Base-by-base conservation (phyloP, 2,113 vertebrate species). In the Corydoras sp. region DNA sequence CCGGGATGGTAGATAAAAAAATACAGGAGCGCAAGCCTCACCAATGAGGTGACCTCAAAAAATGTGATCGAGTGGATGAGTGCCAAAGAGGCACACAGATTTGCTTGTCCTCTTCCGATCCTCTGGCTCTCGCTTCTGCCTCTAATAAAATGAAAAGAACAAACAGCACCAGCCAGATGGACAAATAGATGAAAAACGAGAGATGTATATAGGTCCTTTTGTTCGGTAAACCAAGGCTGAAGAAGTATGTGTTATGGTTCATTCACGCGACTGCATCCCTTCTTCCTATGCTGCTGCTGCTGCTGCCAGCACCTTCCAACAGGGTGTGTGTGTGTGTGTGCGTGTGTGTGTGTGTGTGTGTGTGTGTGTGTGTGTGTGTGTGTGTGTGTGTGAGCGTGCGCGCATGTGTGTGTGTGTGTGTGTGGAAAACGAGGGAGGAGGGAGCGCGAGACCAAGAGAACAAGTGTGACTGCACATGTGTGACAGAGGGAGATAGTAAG, bases 281-380 rank as follows among this genome's bases (percentile, higher is more conserved):
- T 72, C 72, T 73, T 69, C 55, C 55, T 69, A 65, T 63, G 69
- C 77, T 72, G 68, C 63, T 74, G 71, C 74, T 79, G 69, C 86
- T n/a, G n/a, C n/a, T n/a, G n/a, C n/a, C 84, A 88, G 86, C 85
- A 88, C 88, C 85, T 89, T 85, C 84, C 85, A 86, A 83, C 87
- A 88, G 89, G 88, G 87, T 87, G 87, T 87, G 86, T 87, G 87
- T 78, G 86, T n/a, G n/a, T n/a, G n/a, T n/a, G n/a, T n/a, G n/a
- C n/a, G n/a, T n/a, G n/a, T n/a, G n/a, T n/a, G n/a, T n/a, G n/a
- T 80, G 81, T 85, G 84, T 83, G 87, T 82, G 81, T 81, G 81
- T 74, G 73, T 69, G 78, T 59, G 71, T 66, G 67, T 75, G 77
- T 56, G 76, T 67, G 74, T 31, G 76, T 78, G 74, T 56, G 74